Percentiles rank a stretch among this genome's conserved stretches.
phyloP scores from a whole-genome alignment of 2,113 vertebrate species.

The Gnathonemus longibarbis region DNA sequence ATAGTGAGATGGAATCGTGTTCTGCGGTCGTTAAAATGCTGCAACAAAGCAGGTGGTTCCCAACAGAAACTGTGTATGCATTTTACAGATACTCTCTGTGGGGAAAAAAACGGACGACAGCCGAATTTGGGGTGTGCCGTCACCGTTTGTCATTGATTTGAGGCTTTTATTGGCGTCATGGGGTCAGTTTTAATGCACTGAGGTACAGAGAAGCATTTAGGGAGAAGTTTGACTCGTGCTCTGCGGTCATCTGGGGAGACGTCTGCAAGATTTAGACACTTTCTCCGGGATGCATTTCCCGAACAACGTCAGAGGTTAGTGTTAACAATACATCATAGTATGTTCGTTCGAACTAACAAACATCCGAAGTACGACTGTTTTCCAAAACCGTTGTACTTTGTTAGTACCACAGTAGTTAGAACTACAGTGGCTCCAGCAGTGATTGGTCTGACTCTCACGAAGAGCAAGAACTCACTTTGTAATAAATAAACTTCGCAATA shows the following conservation, averaged over 20 bases:
- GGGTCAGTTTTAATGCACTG: neutral
- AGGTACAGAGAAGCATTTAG: neutral
- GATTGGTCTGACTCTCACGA: no score
- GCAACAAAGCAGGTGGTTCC: neutral
- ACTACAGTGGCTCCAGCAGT: no score
- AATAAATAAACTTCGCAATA: no score
- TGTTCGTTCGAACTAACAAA: no score
- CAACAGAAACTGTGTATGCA: neutral
- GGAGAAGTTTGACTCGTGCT: neutral
- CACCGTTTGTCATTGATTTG: neutral
- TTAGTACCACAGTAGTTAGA: no score
- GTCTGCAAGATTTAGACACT: neutral
- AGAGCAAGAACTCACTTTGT: no score
- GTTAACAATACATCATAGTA: no score
- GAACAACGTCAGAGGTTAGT: no score
- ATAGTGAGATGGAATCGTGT: neutral
- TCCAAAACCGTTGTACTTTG: no score
- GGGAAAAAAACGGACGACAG: neutral
- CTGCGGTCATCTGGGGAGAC: neutral
- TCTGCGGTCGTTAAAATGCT: neutral
- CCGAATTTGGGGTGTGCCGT: neutral
- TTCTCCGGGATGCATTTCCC: no score
- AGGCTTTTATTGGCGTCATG: neutral
- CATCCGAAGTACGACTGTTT: no score
- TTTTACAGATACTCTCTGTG: neutral